These are phyloP conservation scores for Neodiprion fabricii DNA, from an alignment of 1,140 invertebrate genomes.

Conservation along the genomic window DNA sequence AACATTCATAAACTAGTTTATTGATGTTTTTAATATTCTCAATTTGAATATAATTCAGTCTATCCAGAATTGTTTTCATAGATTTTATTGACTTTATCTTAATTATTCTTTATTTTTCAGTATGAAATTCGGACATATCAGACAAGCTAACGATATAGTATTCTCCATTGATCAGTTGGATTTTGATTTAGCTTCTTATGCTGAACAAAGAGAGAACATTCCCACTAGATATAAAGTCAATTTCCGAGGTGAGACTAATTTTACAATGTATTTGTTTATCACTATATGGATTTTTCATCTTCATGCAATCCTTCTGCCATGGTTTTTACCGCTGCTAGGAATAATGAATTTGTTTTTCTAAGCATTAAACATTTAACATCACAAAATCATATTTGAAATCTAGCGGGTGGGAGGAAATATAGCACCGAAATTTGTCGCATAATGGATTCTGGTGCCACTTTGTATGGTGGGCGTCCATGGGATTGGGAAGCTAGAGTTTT, in stretches of 20 bases:
- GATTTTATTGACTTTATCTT: neutral
- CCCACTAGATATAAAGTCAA: conserved; percentile 21
- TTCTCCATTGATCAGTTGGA: conserved; percentile 24
- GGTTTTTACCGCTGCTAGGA: too few relatives aligned
- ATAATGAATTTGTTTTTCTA: too few relatives aligned
- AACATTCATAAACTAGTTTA: too few relatives aligned
- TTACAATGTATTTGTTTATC: conserved; percentile 4
- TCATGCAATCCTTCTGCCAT: too few relatives aligned
- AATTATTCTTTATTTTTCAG: conserved; percentile 27
- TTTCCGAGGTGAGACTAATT: conserved; percentile 20
- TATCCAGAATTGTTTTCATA: neutral
- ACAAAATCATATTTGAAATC: neutral
- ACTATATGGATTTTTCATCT: too few relatives aligned
- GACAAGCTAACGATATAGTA: conserved; percentile 17
- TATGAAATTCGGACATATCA: conserved; percentile 34
- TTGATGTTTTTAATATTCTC: too few relatives aligned
- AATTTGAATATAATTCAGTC: too few relatives aligned
- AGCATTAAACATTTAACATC: too few relatives aligned
- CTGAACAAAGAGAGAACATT: conserved; percentile 12
- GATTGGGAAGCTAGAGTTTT: conserved; percentile 28
- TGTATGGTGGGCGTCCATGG: conserved; percentile 41
- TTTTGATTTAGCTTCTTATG: conserved; percentile 28
- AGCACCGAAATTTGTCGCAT: conserved; percentile 21
- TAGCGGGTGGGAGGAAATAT: conserved; percentile 31
- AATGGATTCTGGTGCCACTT: conserved; percentile 18